Evolutionary conservation across 2,888 invertebrate species (phyloP).

Genomic region (Aromia moschata): DNA sequence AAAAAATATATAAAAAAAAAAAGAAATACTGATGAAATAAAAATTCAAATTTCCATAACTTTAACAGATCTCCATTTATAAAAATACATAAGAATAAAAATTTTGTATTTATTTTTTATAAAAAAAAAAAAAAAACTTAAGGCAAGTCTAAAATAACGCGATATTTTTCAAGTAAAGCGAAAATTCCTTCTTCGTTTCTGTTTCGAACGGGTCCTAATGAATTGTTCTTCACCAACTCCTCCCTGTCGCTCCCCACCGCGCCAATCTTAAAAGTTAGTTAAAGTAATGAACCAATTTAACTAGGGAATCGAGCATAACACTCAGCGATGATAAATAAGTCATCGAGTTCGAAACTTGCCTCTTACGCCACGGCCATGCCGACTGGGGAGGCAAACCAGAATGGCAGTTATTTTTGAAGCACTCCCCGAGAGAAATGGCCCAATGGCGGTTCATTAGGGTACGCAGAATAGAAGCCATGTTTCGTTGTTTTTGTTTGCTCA

Average conservation of each 20-base stretch:
- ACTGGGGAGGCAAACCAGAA: slow-evolving; percentile 35
- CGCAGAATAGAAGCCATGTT: too few relatives aligned
- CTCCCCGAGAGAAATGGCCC: slow-evolving; percentile 30
- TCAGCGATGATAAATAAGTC: slow-evolving; percentile 35
- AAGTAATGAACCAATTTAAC: slow-evolving; percentile 13
- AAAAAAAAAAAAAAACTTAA: too few relatives aligned
- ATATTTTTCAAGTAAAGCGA: too few relatives aligned
- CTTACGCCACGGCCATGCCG: slow-evolving; percentile 31
- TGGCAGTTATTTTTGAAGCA: slow-evolving; percentile 41
- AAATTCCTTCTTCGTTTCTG: background rate
- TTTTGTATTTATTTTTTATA: too few relatives aligned
- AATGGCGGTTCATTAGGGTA: too few relatives aligned
- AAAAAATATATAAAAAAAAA: too few relatives aligned
- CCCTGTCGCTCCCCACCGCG: background rate
- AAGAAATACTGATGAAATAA: too few relatives aligned
- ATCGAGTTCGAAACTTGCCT: slow-evolving; percentile 26
- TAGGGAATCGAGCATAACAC: slow-evolving; percentile 23
- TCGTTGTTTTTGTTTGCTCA: too few relatives aligned
- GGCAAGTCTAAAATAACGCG: too few relatives aligned
- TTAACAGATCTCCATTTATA: too few relatives aligned
- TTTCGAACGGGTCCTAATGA: background rate
- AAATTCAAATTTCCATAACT: too few relatives aligned
- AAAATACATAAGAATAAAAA: too few relatives aligned
- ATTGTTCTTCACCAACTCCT: background rate
- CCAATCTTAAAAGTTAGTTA: background rate